Percentiles rank a stretch among this genome's conserved stretches.
Conservation (phyloP, 2,888 invertebrate species). For the Polyploca ridens region DNA sequence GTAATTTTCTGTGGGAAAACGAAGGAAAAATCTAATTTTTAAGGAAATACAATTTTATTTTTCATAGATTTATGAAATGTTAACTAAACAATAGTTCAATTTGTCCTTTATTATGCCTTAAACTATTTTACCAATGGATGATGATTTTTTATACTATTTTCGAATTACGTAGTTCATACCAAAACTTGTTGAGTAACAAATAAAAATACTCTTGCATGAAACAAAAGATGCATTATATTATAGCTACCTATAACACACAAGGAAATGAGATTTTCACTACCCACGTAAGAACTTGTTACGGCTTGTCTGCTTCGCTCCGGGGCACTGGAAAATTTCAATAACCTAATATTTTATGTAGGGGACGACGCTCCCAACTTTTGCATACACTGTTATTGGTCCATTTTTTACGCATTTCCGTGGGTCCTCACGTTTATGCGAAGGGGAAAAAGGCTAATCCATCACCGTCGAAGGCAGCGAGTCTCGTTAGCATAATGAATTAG, state of each 20-base stretch:
- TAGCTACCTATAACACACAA: conserved; percentile 15
- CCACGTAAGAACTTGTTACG: conserved; percentile 35
- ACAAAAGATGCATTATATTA: neutral
- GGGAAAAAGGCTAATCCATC: conserved; percentile 71
- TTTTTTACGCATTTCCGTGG: conserved; percentile 55
- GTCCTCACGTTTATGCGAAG: conserved; percentile 43
- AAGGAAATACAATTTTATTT: no score
- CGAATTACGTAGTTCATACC: no score
- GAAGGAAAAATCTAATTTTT: no score
- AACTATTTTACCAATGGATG: no score
- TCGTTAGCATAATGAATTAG: conserved; percentile 83
- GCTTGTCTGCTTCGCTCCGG: conserved; percentile 49
- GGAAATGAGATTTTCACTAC: conserved; percentile 40
- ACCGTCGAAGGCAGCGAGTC: conserved; percentile 72
- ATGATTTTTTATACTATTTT: no score
- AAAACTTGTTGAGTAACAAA: no score
- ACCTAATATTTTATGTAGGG: conserved; percentile 58
- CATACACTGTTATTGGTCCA: conserved; percentile 58
- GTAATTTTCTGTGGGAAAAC: no score
- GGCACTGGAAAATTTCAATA: conserved; percentile 68
- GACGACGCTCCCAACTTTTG: conserved; percentile 50
- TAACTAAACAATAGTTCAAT: no score
- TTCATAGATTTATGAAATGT: no score
- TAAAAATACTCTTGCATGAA: neutral
- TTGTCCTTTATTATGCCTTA: no score